Conservation (phyloP, 2,797 vertebrate genomes). For the Sebastes reedi region DNA sequence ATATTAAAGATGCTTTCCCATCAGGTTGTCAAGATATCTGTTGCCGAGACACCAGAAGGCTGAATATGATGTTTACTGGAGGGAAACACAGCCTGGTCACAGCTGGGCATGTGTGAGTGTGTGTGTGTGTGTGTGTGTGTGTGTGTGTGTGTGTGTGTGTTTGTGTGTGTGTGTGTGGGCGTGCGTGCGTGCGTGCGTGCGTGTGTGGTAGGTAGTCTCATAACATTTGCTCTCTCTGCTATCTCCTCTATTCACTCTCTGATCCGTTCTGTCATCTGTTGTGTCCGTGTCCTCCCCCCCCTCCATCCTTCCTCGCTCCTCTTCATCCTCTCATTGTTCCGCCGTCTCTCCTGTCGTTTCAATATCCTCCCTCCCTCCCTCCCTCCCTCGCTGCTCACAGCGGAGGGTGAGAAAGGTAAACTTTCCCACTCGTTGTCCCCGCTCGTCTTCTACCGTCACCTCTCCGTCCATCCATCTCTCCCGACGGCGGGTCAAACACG, state of each 20-base stretch:
- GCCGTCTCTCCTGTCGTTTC: conserved; percentile 34
- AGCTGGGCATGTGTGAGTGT: too few species aligned
- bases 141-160: conserved; percentile 37
- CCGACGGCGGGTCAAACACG: not conserved
- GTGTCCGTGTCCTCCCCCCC: conserved; percentile 4
- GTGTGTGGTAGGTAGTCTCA: conserved; percentile 35
- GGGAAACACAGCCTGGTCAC: too few species aligned
- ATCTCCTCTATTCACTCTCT: conserved; percentile 44
- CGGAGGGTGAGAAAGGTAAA: conserved; percentile 77
- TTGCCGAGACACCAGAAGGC: conserved; percentile 80
- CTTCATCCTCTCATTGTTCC: conserved; percentile 55
- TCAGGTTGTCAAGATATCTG: conserved; percentile 68
- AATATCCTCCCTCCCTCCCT: conserved; percentile 34
- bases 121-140: not conserved
- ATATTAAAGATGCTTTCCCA: conserved; percentile 64
- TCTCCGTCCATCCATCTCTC: not conserved
- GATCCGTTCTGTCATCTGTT: conserved; percentile 24
- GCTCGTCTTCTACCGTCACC: conserved; percentile 3
- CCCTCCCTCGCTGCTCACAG: conserved; percentile 2
- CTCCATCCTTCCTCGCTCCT: conserved; percentile 6
- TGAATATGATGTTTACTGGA: conserved; percentile 48
- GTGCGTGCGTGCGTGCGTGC: conserved; percentile 36
- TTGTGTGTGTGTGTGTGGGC: conserved; percentile 27
- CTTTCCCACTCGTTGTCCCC: conserved; percentile 65
- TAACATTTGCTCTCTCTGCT: conserved; percentile 62